A percentile compares a stretch with the other conserved stretches of the same genome.
Conservation (phyloP, 2,888 invertebrate species). For the Ligdia adustata region DNA sequence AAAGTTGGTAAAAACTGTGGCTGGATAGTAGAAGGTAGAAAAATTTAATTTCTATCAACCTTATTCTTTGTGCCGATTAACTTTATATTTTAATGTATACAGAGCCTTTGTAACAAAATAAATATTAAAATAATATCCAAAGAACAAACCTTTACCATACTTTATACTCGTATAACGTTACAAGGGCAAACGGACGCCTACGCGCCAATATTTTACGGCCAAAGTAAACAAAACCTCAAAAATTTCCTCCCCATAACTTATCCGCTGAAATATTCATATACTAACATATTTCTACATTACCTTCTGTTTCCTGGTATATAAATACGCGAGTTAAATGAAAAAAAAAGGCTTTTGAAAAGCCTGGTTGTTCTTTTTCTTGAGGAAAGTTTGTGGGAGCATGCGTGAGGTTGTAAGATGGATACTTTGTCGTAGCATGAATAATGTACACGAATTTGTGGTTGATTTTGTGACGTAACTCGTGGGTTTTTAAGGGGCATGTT, state of each 20-base stretch:
- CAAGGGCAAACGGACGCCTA: too few species aligned
- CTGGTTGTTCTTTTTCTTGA: background rate
- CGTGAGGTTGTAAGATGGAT: slow-evolving; percentile 37
- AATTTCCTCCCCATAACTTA: slow-evolving; percentile 11
- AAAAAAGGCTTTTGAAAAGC: slow-evolving; percentile 10
- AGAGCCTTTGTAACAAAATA: too few species aligned
- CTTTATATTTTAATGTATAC: too few species aligned
- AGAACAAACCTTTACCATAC: too few species aligned
- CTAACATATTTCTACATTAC: slow-evolving; percentile 24
- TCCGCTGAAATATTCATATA: slow-evolving; percentile 21
- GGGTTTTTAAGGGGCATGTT: too few species aligned
- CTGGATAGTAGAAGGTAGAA: too few species aligned
- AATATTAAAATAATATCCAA: too few species aligned
- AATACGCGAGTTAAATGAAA: slow-evolving; percentile 13
- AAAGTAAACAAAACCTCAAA: slow-evolving; percentile 17
- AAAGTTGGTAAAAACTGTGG: too few species aligned
- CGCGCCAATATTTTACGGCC: slow-evolving; percentile 15
- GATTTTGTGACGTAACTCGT: background rate
- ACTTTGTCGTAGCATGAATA: slow-evolving; percentile 42
- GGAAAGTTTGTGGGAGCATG: background rate
- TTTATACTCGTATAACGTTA: too few species aligned
- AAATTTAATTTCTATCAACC: too few species aligned
- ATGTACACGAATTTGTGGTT: slow-evolving; percentile 19
- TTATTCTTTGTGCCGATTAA: too few species aligned
- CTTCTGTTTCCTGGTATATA: slow-evolving; percentile 8